Conservation (phyloP, 2,113 vertebrate species). For the Rostratula benghalensis region DNA sequence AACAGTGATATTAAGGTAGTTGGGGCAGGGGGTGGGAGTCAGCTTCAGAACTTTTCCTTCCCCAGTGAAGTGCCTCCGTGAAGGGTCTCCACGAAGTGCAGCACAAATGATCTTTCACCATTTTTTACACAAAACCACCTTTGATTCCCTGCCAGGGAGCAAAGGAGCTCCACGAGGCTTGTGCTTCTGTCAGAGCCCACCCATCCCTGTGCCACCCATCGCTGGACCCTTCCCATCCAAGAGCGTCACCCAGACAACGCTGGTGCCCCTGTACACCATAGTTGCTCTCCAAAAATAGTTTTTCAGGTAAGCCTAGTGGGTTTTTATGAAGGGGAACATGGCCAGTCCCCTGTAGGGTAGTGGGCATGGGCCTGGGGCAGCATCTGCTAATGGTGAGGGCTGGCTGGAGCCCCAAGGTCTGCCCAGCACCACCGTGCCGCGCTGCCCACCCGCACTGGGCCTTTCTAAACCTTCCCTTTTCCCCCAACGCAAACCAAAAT, state of each 20-base stretch:
- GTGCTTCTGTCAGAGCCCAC: background rate
- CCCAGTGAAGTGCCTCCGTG: background rate
- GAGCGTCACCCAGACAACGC: no score
- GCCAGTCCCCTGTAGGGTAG: fast-evolving
- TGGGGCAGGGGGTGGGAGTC: fast-evolving
- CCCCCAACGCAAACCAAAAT: slow-evolving; percentile 40
- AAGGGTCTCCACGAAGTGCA: background rate
- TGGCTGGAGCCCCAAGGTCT: background rate
- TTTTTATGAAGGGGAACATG: background rate
- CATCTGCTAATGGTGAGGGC: background rate
- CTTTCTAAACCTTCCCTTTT: background rate
- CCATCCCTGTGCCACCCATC: fast-evolving
- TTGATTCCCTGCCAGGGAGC: background rate
- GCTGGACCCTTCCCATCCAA: no score
- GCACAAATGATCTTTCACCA: fast-evolving
- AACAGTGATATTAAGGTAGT: fast-evolving
- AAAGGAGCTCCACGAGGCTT: fast-evolving
- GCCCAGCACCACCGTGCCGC: fast-evolving
- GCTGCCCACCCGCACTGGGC: background rate
- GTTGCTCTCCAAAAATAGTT: background rate
- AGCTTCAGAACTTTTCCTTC: background rate
- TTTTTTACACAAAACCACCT: fast-evolving
- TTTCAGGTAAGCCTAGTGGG: background rate
- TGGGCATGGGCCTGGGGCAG: fast-evolving
- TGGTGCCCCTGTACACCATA: background rate